Conservation (phyloP, 2,888 invertebrate species). For the Drosophila siamana region DNA sequence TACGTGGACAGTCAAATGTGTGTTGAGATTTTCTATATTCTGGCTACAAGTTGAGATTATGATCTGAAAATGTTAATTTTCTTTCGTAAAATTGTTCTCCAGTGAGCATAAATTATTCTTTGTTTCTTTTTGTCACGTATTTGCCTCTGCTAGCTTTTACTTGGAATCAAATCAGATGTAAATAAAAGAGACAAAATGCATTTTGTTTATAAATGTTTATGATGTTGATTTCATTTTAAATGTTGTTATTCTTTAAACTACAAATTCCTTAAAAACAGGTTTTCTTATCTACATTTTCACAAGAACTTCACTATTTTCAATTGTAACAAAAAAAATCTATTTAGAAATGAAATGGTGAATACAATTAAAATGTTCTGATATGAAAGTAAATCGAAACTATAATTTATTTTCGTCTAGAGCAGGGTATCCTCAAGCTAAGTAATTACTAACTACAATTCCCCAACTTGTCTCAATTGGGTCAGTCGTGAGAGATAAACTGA, state of each 20-base stretch:
- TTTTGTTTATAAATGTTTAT: not conserved
- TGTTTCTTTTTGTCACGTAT: not conserved
- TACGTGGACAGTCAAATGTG: too few relatives aligned
- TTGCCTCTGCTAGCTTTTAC: not conserved
- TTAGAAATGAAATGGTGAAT: too few relatives aligned
- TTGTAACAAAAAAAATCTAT: too few relatives aligned
- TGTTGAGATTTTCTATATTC: not conserved
- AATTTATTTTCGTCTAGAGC: not conserved
- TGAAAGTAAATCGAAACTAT: not conserved
- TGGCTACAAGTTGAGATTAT: not conserved
- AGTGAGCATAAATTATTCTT: not conserved
- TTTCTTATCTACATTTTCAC: too few relatives aligned
- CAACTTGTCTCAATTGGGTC: slow-evolving; percentile 62
- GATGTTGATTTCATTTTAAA: not conserved
- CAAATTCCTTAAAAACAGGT: too few relatives aligned
- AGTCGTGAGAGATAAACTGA: slow-evolving; percentile 53
- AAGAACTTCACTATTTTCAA: too few relatives aligned
- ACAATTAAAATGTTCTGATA: too few relatives aligned
- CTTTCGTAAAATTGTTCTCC: not conserved
- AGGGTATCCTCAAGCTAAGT: slow-evolving; percentile 25
- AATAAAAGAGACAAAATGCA: too few relatives aligned
- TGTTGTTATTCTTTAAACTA: not conserved
- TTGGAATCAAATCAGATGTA: too few relatives aligned
- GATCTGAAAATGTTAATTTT: not conserved
- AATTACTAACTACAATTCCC: not conserved